These are phyloP conservation scores for Canis aureus DNA, from an alignment of 2,113 vertebrate genomes.

Conservation along the genomic window DNA sequence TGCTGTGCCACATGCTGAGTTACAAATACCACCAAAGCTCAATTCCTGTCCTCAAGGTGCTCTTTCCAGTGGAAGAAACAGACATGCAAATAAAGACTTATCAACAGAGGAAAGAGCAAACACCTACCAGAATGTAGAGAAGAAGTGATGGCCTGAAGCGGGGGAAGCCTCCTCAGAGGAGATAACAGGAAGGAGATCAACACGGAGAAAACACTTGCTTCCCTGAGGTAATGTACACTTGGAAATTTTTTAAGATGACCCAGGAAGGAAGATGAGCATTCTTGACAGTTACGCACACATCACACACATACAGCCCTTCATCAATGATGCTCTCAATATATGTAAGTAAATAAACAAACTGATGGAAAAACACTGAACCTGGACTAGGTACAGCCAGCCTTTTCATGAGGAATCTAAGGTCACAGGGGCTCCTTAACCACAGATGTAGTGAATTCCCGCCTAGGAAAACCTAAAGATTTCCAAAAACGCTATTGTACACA, in stretches of 20 bases:
- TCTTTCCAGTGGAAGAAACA: constrained; percentile 33
- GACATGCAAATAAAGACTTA: constrained; percentile 10
- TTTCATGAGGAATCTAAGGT: neutral
- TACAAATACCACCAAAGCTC: neutral
- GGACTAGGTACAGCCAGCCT: neutral
- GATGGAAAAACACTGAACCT: neutral
- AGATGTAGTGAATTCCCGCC: neutral
- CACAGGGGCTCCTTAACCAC: neutral
- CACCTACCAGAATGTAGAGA: neutral
- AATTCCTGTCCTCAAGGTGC: neutral
- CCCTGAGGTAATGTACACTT: neutral
- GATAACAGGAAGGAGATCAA: neutral
- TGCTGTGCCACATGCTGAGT: constrained; percentile 21
- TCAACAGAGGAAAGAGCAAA: neutral
- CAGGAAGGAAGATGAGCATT: neutral
- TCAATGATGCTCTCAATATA: neutral
- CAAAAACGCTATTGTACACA: neutral
- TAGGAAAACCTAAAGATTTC: neutral
- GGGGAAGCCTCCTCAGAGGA: neutral
- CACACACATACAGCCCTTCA: neutral
- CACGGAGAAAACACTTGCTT: neutral
- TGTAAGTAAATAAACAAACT: neutral
- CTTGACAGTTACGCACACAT: neutral
- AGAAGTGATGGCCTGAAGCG: neutral
- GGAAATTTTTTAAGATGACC: neutral